These are phyloP conservation scores for Empidonax traillii DNA, from an alignment of 2,113 vertebrate genomes.

Conservation along the genomic window DNA sequence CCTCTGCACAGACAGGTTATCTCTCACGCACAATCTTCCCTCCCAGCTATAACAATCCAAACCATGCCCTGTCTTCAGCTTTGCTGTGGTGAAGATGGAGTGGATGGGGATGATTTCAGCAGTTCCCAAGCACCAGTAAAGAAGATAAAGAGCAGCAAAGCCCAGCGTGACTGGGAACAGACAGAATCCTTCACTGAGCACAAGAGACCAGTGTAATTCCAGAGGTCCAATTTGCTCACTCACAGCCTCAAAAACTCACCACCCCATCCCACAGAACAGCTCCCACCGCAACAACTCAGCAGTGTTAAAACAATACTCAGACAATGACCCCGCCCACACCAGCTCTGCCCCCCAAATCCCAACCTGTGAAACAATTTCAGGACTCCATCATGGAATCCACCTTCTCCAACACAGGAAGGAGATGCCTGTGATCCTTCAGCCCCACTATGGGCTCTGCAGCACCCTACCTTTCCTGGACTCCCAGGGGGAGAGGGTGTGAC, in stretches of 20 bases:
- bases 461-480: not conserved
- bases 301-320: not conserved
- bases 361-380: fast-evolving
- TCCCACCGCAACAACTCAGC: not conserved
- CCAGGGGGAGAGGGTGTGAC: not conserved
- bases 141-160: not conserved
- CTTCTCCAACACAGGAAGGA: fast-evolving
- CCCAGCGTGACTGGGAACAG: not conserved
- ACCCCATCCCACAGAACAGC: not conserved
- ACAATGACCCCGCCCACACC: fast-evolving
- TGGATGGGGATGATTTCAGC: not conserved
- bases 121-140: not conserved
- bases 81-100: not conserved
- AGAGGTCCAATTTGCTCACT: not conserved
- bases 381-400: not conserved
- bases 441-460: not conserved
- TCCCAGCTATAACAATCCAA: not conserved
- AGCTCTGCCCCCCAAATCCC: not conserved
- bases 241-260: not conserved
- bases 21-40: not conserved
- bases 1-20: not conserved
- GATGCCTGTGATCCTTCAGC: fast-evolving
- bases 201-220: not conserved
- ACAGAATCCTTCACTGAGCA: not conserved
- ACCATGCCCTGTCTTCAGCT: not conserved